Evolutionary conservation across 2,888 invertebrate genomes (phyloP).

Genomic region (Dromius quadrimaculatus): DNA sequence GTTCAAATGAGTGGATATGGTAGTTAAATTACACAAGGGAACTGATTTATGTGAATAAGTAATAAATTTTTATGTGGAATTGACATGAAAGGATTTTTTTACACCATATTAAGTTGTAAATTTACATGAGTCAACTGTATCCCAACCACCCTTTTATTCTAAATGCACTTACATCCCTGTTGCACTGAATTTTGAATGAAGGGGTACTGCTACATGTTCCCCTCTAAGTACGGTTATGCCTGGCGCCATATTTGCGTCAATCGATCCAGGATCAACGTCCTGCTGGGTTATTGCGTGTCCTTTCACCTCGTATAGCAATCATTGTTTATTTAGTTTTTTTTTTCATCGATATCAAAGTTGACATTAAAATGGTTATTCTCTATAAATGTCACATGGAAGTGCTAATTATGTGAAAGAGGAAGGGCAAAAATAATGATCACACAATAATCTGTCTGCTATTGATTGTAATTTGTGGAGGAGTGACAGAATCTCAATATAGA

Average conservation of each 20-base stretch:
- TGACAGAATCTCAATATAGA: too few species aligned
- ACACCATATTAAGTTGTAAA: not conserved
- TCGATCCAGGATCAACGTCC: conserved; percentile 38
- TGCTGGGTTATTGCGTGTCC: conserved; percentile 29
- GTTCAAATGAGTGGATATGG: not conserved
- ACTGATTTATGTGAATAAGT: not conserved
- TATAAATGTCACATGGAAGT: conserved; percentile 1
- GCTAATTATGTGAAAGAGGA: not conserved
- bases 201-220: not conserved
- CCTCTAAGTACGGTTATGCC: not conserved
- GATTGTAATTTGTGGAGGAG: too few species aligned
- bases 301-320: conserved; percentile 15
- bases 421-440: too few species aligned
- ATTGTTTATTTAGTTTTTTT: conserved; percentile 15
- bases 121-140: not conserved
- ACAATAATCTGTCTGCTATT: too few species aligned
- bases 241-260: conserved; percentile 35
- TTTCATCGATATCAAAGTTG: not conserved
- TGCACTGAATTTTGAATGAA: not conserved
- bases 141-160: not conserved
- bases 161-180: not conserved
- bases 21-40: not conserved
- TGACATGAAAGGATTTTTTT: not conserved
- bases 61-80: not conserved
- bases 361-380: not conserved